A percentile compares a stretch with the other conserved stretches of the same genome.
Conservation (phyloP, 2,113 vertebrate species). For the Sigmodon hispidus region DNA sequence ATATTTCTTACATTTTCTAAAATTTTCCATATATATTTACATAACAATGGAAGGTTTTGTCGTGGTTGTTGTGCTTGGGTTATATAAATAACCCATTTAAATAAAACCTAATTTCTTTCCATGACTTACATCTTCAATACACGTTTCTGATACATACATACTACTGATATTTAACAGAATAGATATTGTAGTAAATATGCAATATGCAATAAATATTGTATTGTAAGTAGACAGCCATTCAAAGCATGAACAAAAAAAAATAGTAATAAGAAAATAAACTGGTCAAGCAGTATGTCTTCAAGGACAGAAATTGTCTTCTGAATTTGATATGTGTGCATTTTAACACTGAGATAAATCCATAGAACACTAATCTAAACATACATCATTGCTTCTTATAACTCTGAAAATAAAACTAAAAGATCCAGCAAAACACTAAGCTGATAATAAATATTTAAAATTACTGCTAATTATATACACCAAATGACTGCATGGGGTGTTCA, state of each 20-base stretch:
- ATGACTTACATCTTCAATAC: background rate
- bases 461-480: background rate
- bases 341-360: background rate
- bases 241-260: background rate
- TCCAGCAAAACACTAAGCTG: background rate
- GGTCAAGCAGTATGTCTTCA: background rate
- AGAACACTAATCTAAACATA: background rate
- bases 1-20: background rate
- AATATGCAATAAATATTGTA: background rate
- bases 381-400: background rate
- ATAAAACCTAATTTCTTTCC: background rate
- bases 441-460: background rate
- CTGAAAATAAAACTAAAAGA: background rate
- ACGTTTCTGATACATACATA: background rate
- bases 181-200: background rate
- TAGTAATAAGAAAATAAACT: background rate
- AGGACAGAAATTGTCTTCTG: background rate
- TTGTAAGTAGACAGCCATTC: background rate
- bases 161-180: background rate
- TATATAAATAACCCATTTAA: constrained; percentile 35
- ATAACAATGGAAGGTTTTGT: background rate
- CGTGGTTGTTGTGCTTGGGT: background rate
- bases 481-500: background rate
- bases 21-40: background rate
- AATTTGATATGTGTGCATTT: background rate